A percentile compares a stretch with the other conserved stretches of the same genome.
These are phyloP conservation scores for Nomada ferruginata DNA, from an alignment of 2,888 invertebrate species.

Conservation along the genomic window DNA sequence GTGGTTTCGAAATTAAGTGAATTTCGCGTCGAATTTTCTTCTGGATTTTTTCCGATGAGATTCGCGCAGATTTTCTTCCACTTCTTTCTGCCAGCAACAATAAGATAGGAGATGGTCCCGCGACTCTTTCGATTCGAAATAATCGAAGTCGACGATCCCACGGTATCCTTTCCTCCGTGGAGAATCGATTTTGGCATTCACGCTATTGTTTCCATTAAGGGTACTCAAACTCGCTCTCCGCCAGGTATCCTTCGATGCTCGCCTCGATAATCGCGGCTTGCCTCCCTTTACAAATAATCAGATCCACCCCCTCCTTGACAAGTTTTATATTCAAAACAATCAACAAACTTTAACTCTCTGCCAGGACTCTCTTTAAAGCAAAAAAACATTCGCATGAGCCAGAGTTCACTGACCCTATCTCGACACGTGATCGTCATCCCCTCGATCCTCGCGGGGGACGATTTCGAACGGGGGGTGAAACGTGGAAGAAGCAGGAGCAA, in stretches of 20 bases:
- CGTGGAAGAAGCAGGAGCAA: conserved; percentile 28
- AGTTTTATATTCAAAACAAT: not conserved
- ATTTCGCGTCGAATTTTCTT: too few relatives aligned
- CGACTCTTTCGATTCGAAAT: conserved; percentile 26
- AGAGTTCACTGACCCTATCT: conserved; percentile 65
- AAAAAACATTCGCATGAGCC: not conserved
- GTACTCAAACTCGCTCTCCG: conserved; percentile 29
- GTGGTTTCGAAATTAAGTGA: too few relatives aligned
- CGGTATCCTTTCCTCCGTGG: conserved; percentile 28
- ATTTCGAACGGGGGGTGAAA: not conserved
- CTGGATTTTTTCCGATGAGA: too few relatives aligned
- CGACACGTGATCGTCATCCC: conserved; percentile 65
- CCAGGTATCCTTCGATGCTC: conserved; percentile 22
- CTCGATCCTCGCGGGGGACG: not conserved
- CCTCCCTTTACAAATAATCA: conserved; percentile 24
- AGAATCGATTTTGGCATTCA: conserved; percentile 39
- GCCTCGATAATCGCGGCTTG: conserved; percentile 24
- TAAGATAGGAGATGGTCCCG: conserved; percentile 2
- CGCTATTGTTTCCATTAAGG: conserved; percentile 39
- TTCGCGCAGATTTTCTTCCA: not conserved
- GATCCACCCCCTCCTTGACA: not conserved
- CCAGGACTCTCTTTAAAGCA: too few relatives aligned
- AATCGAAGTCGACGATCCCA: conserved; percentile 26
- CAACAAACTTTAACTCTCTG: not conserved
- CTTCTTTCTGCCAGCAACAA: not conserved